Evolutionary conservation across 2,797 vertebrate genomes (phyloP).

Genomic region (Adelosebastes latens): DNA sequence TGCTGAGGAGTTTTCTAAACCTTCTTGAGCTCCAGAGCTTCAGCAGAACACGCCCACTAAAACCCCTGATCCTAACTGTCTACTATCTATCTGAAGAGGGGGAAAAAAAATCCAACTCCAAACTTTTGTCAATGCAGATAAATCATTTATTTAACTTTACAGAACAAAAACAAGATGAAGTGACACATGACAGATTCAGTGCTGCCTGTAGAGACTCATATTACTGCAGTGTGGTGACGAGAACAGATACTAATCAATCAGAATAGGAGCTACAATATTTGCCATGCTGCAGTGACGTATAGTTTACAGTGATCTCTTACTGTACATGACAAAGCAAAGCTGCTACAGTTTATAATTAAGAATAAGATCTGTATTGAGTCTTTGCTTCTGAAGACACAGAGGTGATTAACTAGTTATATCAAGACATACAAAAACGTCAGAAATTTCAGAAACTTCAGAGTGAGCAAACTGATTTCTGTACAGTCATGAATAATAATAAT

Average conservation of each 20-base stretch:
- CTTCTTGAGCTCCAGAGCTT: slow-evolving; percentile 13
- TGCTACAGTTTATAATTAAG: not conserved
- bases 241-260: not conserved
- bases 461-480: slow-evolving; percentile 26
- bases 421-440: slow-evolving; percentile 31
- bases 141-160: slow-evolving; percentile 72
- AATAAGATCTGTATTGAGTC: not conserved
- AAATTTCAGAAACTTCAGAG: not conserved
- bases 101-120: slow-evolving; percentile 13
- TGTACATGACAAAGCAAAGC: slow-evolving; percentile 18
- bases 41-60: slow-evolving; percentile 56
- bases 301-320: not conserved
- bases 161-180: slow-evolving; percentile 49
- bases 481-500: slow-evolving; percentile 4
- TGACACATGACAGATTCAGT: slow-evolving; percentile 4
- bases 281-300: slow-evolving; percentile 8
- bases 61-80: not conserved
- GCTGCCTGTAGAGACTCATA: slow-evolving; percentile 5
- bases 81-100: slow-evolving; percentile 9
- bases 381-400: slow-evolving; percentile 23
- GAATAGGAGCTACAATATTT: slow-evolving; percentile 1
- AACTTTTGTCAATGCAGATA: slow-evolving; percentile 71
- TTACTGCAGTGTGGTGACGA: not conserved
- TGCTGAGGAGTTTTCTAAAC: slow-evolving; percentile 29
- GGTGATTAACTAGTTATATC: slow-evolving; percentile 1